Conservation (phyloP, 2,113 vertebrate species). For the Poecile atricapillus region DNA sequence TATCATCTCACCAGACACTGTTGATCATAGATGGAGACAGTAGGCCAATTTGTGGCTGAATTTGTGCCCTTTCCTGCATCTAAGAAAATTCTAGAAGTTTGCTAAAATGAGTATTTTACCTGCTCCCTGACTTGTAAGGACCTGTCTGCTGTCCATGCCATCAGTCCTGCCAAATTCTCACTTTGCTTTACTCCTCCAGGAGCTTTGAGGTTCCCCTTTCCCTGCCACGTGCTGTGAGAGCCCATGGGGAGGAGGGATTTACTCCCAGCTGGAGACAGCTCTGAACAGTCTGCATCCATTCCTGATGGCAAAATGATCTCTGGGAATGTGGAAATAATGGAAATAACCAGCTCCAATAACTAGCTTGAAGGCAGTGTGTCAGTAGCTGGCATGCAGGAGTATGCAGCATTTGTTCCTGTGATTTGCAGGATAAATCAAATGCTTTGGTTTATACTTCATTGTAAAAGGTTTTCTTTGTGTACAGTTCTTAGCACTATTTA, state of each 20-base stretch:
- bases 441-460: not conserved
- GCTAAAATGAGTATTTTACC: not conserved
- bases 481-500: slow-evolving; percentile 30
- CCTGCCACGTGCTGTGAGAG: not conserved
- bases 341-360: not conserved
- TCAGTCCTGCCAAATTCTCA: not conserved
- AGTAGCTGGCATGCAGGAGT: not conserved
- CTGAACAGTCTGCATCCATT: not conserved
- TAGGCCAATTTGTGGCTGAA: not conserved
- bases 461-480: slow-evolving; percentile 22
- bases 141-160: not conserved
- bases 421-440: slow-evolving; percentile 34
- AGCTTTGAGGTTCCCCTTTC: not conserved
- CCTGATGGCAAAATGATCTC: not conserved
- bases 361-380: not conserved
- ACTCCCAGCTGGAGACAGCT: not conserved
- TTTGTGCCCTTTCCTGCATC: not conserved
- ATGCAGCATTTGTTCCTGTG: not conserved
- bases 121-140: not conserved
- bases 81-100: not conserved
- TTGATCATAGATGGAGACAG: not conserved
- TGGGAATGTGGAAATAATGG: not conserved
- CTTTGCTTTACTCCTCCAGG: not conserved
- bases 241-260: not conserved
- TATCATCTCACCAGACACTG: not conserved